Base-by-base conservation (phyloP, 1,140 invertebrate species). In the Zaprionus ghesquierei region DNA sequence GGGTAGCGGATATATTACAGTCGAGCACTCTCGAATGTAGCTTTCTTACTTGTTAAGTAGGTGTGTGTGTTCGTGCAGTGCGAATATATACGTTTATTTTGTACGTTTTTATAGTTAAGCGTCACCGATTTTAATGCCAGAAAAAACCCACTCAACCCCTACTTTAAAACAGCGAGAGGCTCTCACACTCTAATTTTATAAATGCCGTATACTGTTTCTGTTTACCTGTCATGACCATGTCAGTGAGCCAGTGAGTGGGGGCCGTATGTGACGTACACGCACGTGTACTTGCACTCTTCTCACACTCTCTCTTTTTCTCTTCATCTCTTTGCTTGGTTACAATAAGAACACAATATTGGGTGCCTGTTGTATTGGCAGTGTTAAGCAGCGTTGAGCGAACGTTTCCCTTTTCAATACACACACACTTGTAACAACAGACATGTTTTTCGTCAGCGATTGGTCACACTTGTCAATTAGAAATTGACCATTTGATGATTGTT, bases 121-220 rank as follows among this genome's bases (percentile, higher is more conserved):
- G 59, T 60, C 59, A 69, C 65, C 44, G 58, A 56, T 69, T 65
- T 72, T 55, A 49, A 55, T 68, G 29, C 35, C 61, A 56, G 53
- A 66, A 58, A 20, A 41, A 33, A 59, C 18, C 55, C 10, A 64
- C 69, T 46, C 41, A 74, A 69, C 71, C 71, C 65, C 71, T 60
- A 58, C 65, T 20, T n/a, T n/a, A n/a, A 20, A 50, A 27, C 31
- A 35, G 18, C 27, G 33, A 74, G 51, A 53, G 51, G 27, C 54
- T 22, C 53, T 69, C 56, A 51, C 59, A 33, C 44, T 54, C 69
- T 61, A 46, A 61, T 60, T 54, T 35, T 53, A 61, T 74, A 70
- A 74, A 58, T 58, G 66, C 44, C 66, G 71, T 74, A 63, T 74
- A 74, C 71, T 63, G 56, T 69, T 63, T 66, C 69, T 74, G 71